phyloP scores from a whole-genome alignment of 2,113 vertebrate genomes.

The Eretmochelys imbricata region DNA sequence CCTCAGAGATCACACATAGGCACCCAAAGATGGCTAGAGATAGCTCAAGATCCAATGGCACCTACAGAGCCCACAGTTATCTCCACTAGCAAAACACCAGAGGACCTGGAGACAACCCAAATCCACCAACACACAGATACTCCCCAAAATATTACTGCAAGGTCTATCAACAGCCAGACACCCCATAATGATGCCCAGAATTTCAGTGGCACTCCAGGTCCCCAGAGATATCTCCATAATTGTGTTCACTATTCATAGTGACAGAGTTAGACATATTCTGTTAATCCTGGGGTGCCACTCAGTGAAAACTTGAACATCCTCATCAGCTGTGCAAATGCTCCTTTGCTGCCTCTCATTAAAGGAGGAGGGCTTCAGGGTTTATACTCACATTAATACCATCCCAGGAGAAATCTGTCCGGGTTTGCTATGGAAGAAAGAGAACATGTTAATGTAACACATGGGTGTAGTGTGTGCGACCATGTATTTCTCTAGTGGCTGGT shows the following conservation, averaged over 20 bases:
- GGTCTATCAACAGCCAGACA: background rate
- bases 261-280: background rate
- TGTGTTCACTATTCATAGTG: background rate
- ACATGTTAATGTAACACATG: background rate
- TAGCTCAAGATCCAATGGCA: background rate
- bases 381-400: constrained; percentile 99
- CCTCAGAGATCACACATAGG: background rate
- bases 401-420: constrained; percentile 98
- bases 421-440: constrained; percentile 87
- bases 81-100: too few species aligned
- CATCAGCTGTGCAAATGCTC: background rate
- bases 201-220: background rate
- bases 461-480: background rate
- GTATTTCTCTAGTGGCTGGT: background rate
- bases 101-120: too few species aligned
- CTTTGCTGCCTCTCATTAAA: background rate
- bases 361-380: fast-evolving
- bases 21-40: background rate
- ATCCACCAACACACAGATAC: background rate
- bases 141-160: background rate
- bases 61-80: background rate
- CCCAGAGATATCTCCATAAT: background rate
- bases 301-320: background rate
- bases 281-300: background rate
- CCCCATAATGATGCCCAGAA: background rate